phyloP scores from a whole-genome alignment of 2,113 vertebrate species.

The Bettongia penicillata region DNA sequence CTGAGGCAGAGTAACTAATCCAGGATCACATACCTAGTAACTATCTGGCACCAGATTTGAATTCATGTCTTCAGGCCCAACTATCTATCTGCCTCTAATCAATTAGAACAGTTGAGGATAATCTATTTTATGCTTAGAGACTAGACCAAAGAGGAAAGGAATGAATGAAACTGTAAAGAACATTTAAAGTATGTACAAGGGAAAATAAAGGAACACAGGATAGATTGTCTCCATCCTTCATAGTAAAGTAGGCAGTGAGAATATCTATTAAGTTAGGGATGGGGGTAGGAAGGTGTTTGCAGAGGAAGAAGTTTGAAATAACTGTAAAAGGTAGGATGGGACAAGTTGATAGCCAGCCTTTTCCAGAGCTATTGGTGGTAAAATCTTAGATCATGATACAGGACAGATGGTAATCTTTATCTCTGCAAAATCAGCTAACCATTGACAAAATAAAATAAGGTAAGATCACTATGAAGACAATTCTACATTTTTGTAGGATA shows the following conservation, averaged over 20 bases:
- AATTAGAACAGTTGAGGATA: neutral
- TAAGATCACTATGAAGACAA: neutral
- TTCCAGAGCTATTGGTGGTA: neutral
- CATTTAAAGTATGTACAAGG: neutral
- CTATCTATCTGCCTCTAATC: neutral
- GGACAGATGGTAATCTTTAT: neutral
- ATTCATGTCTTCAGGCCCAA: neutral
- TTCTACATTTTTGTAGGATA: neutral
- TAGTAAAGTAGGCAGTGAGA: neutral
- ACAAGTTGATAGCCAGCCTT: neutral
- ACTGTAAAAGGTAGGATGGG: neutral
- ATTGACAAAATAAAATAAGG: neutral
- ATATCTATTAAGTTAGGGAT: neutral
- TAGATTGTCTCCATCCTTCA: neutral
- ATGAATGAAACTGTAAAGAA: neutral
- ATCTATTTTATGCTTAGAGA: neutral
- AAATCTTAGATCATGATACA: neutral
- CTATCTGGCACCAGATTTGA: neutral
- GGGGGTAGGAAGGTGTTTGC: neutral
- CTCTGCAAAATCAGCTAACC: neutral
- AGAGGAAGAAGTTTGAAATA: neutral
- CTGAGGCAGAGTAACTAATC: neutral
- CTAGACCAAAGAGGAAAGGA: neutral
- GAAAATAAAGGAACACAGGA: neutral
- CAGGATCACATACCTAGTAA: neutral